Evolutionary conservation across 1,140 invertebrate species (phyloP).

Genomic region (Meloidogyne exigua): DNA sequence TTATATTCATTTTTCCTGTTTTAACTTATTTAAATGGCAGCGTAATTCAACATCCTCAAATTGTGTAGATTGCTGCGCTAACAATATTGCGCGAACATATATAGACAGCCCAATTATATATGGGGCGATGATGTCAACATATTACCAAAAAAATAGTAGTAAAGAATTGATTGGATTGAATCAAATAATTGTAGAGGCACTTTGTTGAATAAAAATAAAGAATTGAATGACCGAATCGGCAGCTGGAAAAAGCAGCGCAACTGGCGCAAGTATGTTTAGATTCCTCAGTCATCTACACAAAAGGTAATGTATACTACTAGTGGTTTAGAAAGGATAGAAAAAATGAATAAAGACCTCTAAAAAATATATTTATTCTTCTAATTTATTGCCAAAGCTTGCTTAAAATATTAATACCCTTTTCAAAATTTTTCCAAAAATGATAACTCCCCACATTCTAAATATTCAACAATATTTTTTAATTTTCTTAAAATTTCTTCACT

Average conservation of each 20-base stretch:
- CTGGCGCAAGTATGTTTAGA: background rate
- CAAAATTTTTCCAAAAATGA: background rate
- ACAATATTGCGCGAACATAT: background rate
- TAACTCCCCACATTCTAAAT: background rate
- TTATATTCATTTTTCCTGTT: background rate
- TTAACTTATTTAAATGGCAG: background rate
- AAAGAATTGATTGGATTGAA: background rate
- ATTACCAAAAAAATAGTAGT: background rate
- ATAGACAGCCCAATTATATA: background rate
- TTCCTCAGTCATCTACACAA: background rate
- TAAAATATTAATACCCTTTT: background rate
- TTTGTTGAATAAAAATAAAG: background rate
- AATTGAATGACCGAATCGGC: constrained; percentile 1
- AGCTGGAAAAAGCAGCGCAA: background rate
- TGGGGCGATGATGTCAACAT: background rate
- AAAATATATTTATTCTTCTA: background rate
- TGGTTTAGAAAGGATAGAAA: background rate
- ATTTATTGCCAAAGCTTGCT: background rate
- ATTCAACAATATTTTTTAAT: background rate
- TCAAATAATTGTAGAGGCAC: background rate
- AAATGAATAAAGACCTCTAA: background rate
- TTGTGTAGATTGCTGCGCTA: background rate
- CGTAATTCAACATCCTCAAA: background rate
- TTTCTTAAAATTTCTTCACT: background rate
- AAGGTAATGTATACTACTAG: background rate